These are phyloP conservation scores for Eurytoma californica DNA, from an alignment of 2,888 invertebrate species.

Conservation along the genomic window DNA sequence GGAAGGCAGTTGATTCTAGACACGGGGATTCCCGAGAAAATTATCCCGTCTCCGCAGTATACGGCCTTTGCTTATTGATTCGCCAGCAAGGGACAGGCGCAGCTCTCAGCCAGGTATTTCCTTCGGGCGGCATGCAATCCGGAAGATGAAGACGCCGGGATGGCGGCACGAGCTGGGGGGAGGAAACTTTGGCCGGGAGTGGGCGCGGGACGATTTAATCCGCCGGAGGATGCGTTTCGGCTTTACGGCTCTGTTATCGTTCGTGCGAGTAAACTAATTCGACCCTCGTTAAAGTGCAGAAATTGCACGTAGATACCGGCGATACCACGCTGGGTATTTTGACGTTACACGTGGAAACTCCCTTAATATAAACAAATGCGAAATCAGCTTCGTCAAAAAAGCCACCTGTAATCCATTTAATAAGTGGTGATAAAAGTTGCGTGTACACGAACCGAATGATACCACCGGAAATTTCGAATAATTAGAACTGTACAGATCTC, in stretches of 20 bases:
- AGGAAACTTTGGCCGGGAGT: constrained; percentile 21
- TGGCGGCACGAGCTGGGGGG: background rate
- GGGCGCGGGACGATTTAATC: constrained; percentile 48
- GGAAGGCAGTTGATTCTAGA: too few relatives aligned
- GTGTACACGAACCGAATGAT: too few relatives aligned
- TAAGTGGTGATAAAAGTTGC: constrained; percentile 37
- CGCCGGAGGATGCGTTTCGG: constrained; percentile 43
- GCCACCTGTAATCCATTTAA: constrained; percentile 50
- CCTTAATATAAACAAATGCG: constrained; percentile 44
- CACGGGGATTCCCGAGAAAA: too few relatives aligned
- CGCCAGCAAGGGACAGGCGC: background rate
- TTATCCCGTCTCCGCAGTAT: too few relatives aligned
- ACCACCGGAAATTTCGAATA: constrained; percentile 2
- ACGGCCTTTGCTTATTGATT: constrained; percentile 26
- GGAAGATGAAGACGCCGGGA: constrained; percentile 38
- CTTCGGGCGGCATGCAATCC: constrained; percentile 2
- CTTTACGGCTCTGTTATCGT: constrained; percentile 50
- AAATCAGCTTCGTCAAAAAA: constrained; percentile 28
- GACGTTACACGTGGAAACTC: constrained; percentile 33
- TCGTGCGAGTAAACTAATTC: constrained; percentile 54
- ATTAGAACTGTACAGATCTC: constrained; percentile 44
- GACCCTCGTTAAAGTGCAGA: constrained; percentile 53
- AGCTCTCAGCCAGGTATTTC: background rate
- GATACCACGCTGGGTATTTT: constrained; percentile 32
- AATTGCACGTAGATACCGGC: constrained; percentile 12